These are phyloP conservation scores for Phyllotreta striolata DNA, from an alignment of 2,888 invertebrate species.

Conservation along the genomic window DNA sequence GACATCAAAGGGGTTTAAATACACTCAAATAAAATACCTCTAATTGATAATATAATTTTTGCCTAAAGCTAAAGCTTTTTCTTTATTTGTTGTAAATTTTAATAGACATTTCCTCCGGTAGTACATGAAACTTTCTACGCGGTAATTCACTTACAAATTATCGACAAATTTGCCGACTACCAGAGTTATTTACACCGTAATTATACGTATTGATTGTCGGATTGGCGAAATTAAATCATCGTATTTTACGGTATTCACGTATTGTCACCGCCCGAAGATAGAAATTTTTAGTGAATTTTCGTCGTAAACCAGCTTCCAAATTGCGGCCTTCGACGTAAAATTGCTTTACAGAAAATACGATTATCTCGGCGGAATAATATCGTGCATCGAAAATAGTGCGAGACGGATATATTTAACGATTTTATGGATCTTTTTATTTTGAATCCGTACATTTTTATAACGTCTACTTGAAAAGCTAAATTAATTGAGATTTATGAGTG, in stretches of 20 bases:
- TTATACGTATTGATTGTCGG: conserved; percentile 31
- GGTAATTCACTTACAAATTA: conserved; percentile 36
- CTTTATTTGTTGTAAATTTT: too few relatives aligned
- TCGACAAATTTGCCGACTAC: conserved; percentile 30
- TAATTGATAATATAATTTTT: too few relatives aligned
- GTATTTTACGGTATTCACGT: conserved; percentile 25
- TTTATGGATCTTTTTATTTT: too few relatives aligned
- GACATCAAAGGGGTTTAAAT: too few relatives aligned
- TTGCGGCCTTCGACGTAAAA: conserved; percentile 7
- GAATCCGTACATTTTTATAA: too few relatives aligned
- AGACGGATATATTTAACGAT: too few relatives aligned
- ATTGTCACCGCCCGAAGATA: conserved; percentile 20
- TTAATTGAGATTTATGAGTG: too few relatives aligned
- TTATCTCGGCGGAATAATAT: conserved; percentile 7
- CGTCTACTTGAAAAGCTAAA: too few relatives aligned
- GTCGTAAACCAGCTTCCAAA: conserved; percentile 10
- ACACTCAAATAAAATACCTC: too few relatives aligned
- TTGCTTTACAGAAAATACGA: conserved; percentile 12
- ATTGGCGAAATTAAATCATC: conserved; percentile 21
- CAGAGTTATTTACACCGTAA: not conserved
- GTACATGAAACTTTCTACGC: conserved; percentile 38
- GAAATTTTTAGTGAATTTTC: conserved; percentile 9
- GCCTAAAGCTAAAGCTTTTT: too few relatives aligned
- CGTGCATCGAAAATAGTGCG: too few relatives aligned
- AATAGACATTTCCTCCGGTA: not conserved